phyloP scores from a whole-genome alignment of 2,888 invertebrate species.

The Tenthredo mesomela region DNA sequence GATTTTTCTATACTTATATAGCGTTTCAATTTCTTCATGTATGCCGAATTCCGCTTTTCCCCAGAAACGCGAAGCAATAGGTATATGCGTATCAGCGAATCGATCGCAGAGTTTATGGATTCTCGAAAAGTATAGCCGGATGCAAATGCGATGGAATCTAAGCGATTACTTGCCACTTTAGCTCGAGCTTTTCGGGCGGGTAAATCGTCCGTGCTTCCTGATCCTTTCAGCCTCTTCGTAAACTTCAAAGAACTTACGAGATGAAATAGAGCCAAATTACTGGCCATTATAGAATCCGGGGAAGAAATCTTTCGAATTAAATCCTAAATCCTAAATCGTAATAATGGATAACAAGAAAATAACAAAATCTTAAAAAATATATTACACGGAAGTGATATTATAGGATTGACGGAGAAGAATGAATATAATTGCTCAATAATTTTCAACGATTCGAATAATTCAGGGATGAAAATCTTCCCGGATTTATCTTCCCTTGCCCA shows the following conservation, averaged over 20 bases:
- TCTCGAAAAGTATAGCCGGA: constrained; percentile 22
- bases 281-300: neutral
- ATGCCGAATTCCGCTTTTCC: neutral
- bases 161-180: constrained; percentile 27
- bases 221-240: neutral
- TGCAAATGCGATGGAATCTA: constrained; percentile 8
- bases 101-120: neutral
- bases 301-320: neutral
- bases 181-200: neutral
- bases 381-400: neutral
- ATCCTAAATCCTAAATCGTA: too few relatives aligned
- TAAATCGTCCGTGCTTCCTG: neutral
- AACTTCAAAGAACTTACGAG: neutral
- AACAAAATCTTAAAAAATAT: neutral
- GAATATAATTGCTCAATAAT: neutral
- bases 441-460: neutral
- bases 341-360: neutral
- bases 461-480: neutral
- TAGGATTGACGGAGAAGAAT: neutral
- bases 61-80: neutral
- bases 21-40: neutral
- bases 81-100: neutral
- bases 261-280: neutral
- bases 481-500: neutral
- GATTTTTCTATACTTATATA: neutral